These are phyloP conservation scores for Serinus canaria DNA, from an alignment of 2,113 vertebrate genomes.

Conservation along the genomic window DNA sequence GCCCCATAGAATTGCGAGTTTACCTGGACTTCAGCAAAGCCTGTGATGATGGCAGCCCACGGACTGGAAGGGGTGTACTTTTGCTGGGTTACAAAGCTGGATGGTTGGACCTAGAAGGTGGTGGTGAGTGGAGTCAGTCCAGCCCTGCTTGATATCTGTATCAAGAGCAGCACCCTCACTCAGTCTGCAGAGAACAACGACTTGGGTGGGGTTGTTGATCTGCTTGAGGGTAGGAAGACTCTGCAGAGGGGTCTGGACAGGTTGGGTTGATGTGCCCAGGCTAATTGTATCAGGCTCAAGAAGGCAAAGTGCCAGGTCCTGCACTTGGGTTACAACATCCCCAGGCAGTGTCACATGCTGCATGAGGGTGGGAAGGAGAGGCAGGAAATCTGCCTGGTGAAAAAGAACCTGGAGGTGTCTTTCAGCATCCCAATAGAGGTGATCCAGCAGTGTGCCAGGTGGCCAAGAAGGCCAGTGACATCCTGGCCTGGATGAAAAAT, in stretches of 20 bases:
- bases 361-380: background rate
- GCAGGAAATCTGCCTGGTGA: background rate
- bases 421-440: background rate
- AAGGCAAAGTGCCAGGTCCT: background rate
- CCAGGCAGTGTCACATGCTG: accelerated
- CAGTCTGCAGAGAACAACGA: background rate
- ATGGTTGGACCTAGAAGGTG: too few species aligned
- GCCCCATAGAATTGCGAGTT: background rate
- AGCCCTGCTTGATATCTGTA: background rate
- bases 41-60: background rate
- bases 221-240: background rate
- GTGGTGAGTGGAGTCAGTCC: background rate
- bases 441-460: background rate
- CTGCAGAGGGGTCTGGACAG: background rate
- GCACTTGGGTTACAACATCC: background rate
- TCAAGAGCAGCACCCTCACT: accelerated
- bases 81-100: accelerated
- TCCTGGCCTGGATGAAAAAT: background rate
- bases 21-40: background rate
- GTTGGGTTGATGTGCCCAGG: background rate
- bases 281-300: background rate
- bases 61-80: too few species aligned
- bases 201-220: background rate
- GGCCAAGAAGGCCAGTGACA: background rate
- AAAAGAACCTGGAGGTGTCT: background rate